Conservation (phyloP, 2,888 invertebrate genomes). For the Tiphia femorata region DNA sequence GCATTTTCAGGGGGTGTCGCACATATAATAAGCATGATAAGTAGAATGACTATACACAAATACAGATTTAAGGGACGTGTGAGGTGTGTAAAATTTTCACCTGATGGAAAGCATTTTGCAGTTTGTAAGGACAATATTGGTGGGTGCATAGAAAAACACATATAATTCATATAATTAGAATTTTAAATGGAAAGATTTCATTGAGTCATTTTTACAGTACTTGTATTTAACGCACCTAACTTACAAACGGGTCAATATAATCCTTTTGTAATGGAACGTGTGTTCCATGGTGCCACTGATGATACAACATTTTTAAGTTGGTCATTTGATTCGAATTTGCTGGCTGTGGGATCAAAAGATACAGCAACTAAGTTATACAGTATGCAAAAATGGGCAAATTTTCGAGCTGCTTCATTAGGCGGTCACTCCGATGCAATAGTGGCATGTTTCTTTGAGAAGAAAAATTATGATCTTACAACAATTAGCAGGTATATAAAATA, state of each 20-base stretch:
- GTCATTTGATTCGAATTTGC: constrained; percentile 90
- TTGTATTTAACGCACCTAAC: constrained; percentile 89
- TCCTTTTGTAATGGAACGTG: constrained; percentile 87
- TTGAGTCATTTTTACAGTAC: constrained; percentile 73
- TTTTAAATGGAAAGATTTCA: neutral
- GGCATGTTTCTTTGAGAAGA: constrained; percentile 88
- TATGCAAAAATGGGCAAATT: constrained; percentile 79
- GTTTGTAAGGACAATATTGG: constrained; percentile 88
- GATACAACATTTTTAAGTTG: constrained; percentile 91
- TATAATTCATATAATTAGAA: neutral
- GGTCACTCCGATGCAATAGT: constrained; percentile 89
- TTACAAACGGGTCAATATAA: constrained; percentile 85
- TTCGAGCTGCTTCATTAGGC: constrained; percentile 82
- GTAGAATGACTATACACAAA: constrained; percentile 84
- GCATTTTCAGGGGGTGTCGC: constrained; percentile 80
- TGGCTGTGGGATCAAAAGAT: constrained; percentile 93
- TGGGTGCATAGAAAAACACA: constrained; percentile 54
- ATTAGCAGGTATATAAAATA: constrained; percentile 72
- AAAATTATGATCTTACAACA: constrained; percentile 87
- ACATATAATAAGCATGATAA: constrained; percentile 87
- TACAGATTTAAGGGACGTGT: constrained; percentile 86
- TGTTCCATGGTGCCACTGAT: constrained; percentile 86
- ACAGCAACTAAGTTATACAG: constrained; percentile 88
- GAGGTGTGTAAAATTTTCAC: constrained; percentile 88
- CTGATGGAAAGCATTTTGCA: constrained; percentile 93